A percentile compares a stretch with the other conserved stretches of the same genome.
phyloP scores from a whole-genome alignment of 2,113 vertebrate genomes.

The Ctenomys sociabilis region DNA sequence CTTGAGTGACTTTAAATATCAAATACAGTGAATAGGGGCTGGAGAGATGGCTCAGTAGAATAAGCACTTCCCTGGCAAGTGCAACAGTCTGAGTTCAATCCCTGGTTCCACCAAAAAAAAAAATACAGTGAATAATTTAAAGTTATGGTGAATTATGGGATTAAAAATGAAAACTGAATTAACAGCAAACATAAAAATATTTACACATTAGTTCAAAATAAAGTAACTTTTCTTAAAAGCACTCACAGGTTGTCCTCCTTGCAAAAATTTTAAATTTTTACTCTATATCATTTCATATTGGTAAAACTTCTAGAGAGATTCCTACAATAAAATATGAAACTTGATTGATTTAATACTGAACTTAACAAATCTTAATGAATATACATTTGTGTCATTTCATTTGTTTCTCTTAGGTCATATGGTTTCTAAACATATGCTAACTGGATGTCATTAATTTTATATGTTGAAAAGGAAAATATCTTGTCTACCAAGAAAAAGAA shows the following conservation, averaged over 20 bases:
- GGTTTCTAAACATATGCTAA: background rate
- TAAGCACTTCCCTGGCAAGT: no score
- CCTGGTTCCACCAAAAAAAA: no score
- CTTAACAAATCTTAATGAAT: background rate
- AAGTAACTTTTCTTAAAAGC: background rate
- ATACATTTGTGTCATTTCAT: background rate
- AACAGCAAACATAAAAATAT: background rate
- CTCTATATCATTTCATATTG: background rate
- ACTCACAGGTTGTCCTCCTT: background rate
- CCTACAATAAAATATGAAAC: background rate
- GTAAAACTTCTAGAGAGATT: background rate
- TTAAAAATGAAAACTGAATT: conserved; percentile 54
- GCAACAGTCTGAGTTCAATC: no score
- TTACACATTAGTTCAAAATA: conserved; percentile 21
- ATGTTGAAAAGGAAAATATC: conserved; percentile 6
- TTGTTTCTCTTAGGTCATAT: conserved; percentile 11
- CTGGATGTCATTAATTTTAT: background rate
- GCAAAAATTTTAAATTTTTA: background rate
- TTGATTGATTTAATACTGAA: background rate
- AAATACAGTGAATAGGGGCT: no score
- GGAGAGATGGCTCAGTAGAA: no score
- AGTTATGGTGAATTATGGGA: conserved; percentile 28
- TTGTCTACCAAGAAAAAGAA: background rate
- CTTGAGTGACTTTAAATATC: no score
- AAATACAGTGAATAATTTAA: conserved; percentile 21